A percentile compares a stretch with the other conserved stretches of the same genome.
Evolutionary conservation across 2,888 invertebrate genomes (phyloP).

Genomic region (Agriopis marginaria): DNA sequence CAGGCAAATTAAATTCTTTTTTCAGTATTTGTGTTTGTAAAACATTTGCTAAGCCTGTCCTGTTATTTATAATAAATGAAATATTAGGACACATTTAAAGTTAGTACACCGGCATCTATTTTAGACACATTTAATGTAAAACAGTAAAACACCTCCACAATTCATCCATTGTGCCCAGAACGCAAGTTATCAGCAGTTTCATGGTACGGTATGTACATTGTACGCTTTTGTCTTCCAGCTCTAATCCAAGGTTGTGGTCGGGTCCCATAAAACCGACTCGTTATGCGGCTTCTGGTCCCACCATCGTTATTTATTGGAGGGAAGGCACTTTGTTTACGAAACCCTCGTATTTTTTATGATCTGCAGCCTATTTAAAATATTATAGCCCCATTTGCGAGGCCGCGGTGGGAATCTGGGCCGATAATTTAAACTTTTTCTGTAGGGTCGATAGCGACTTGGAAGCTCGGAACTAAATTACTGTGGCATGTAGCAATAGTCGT

Average conservation of each 20-base stretch:
- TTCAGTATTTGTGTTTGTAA: no score
- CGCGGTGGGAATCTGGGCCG: constrained; percentile 46
- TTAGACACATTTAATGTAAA: neutral
- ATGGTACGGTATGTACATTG: constrained; percentile 35
- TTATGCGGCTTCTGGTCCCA: constrained; percentile 52
- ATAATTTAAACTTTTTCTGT: constrained; percentile 44
- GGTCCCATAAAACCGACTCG: constrained; percentile 48
- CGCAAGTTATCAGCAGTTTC: constrained; percentile 39
- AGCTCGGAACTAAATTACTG: constrained; percentile 36
- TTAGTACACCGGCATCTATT: neutral
- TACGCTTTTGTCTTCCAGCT: constrained; percentile 43
- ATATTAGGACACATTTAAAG: neutral
- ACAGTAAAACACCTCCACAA: constrained; percentile 23
- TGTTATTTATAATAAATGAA: no score
- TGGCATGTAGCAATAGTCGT: constrained; percentile 41
- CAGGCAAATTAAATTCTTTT: no score
- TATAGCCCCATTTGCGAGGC: constrained; percentile 54
- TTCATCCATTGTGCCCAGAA: constrained; percentile 26
- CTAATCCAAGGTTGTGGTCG: constrained; percentile 44
- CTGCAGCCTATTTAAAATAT: constrained; percentile 61
- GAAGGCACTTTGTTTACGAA: constrained; percentile 62
- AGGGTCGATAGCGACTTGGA: constrained; percentile 39
- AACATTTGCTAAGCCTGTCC: no score
- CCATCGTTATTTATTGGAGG: constrained; percentile 62
- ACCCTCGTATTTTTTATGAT: constrained; percentile 64